A percentile compares a stretch with the other conserved stretches of the same genome.
Conservation (phyloP, 2,888 invertebrate genomes). For the Cetonia aurata region DNA sequence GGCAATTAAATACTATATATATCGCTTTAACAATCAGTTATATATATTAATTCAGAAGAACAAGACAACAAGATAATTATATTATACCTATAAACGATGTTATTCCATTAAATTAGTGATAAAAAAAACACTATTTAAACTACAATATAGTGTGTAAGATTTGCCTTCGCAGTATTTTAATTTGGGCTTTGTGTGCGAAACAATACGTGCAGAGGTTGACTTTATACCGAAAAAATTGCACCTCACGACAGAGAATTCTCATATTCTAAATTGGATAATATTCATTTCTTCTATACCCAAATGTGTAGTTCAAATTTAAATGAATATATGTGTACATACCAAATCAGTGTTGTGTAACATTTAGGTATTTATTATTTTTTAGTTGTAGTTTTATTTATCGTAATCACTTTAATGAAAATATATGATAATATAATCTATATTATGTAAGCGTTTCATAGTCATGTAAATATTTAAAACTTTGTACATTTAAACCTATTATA, state of each 20-base stretch:
- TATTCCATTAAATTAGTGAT: constrained; percentile 34
- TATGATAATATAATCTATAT: not conserved
- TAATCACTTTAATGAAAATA: constrained; percentile 2
- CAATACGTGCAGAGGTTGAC: constrained; percentile 5
- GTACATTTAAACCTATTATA: constrained; percentile 36
- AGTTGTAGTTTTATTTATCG: constrained; percentile 28
- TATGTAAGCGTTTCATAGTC: constrained; percentile 32
- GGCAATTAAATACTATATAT: constrained; percentile 11
- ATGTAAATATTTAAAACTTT: constrained; percentile 41
- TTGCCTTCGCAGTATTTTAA: constrained; percentile 51
- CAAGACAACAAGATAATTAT: not conserved
- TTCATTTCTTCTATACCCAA: not conserved
- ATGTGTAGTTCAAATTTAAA: constrained; percentile 3
- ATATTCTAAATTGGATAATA: constrained; percentile 1
- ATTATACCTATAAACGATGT: constrained; percentile 16
- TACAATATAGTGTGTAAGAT: constrained; percentile 46
- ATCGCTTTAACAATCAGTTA: constrained; percentile 12
- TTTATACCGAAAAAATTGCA: constrained; percentile 5
- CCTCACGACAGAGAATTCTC: constrained; percentile 2
- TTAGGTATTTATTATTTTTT: constrained; percentile 40
- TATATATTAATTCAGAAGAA: not conserved
- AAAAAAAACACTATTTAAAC: constrained; percentile 27
- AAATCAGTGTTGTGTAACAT: constrained; percentile 29
- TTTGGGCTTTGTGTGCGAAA: constrained; percentile 43
- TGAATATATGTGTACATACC: constrained; percentile 31